Conservation (phyloP, 2,797 vertebrate genomes). For the Chlorospingus semifuscus region DNA sequence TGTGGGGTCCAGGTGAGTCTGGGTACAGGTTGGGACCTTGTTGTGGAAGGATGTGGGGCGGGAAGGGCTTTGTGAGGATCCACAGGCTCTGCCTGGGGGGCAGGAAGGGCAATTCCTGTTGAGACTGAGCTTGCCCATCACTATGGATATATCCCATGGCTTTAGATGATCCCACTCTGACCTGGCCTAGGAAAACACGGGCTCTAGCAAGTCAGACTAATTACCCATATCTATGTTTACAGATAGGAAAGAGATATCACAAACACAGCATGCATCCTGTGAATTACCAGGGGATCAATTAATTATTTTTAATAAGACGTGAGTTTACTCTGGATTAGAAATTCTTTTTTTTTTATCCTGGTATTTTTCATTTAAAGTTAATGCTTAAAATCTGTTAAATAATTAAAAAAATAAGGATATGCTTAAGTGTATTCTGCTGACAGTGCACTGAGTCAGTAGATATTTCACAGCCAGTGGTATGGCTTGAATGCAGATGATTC, state of each 20-base stretch:
- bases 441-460: slow-evolving; percentile 26
- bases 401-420: not conserved
- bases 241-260: not conserved
- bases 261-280: not conserved
- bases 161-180: not conserved
- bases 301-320: slow-evolving; percentile 23
- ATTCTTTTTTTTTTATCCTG: not conserved
- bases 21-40: not conserved
- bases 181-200: not conserved
- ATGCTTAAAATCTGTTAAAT: slow-evolving; percentile 38
- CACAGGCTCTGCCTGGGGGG: too few species aligned
- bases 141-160: not conserved
- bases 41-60: not conserved
- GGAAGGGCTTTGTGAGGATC: not conserved
- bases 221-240: not conserved
- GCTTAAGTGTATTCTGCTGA: slow-evolving; percentile 37
- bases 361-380: slow-evolving; percentile 17
- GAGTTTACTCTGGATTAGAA: not conserved
- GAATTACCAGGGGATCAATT: not conserved
- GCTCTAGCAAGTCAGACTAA: not conserved
- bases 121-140: not conserved
- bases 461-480: not conserved
- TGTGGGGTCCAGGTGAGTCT: rapidly evolving
- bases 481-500: slow-evolving; percentile 62
- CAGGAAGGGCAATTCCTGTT: not conserved